Evolutionary conservation across 2,797 vertebrate genomes (phyloP), one percentile per base, ranked within the genome.

Genomic region (Pelobates cultripes): DNA sequence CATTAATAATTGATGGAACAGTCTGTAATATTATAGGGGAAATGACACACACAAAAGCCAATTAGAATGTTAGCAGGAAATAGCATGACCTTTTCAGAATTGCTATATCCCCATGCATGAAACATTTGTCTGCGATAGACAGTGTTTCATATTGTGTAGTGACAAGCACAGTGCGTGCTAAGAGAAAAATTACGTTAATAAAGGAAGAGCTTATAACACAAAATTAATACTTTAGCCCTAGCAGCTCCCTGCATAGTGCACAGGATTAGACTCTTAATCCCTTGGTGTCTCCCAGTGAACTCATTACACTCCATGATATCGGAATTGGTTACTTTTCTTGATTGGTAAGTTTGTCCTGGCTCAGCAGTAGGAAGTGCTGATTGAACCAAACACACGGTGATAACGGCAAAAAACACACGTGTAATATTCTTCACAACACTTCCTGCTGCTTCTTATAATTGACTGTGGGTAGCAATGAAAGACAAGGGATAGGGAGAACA

Each of bases 21-120:
- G 13, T 43, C 66, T 68, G 40, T 68, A 68, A 42, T 68, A 68
- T 42, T 68, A 68, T 42, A 42, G 42, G 66, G 42, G 28, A 14
- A 68, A 68, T 43, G 40, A 68, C 66, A 68, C 42, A 15, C 40
- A 43, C 3, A 68, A 68, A 68, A 68, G 28, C 14, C 66, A 68
- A 68, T 68, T 68, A 68, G 66, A 10, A 68, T 42, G 42, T 15
- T 42, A 68, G 66, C 66, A 68, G 66, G 42, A 68, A 43, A 43
- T 68, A 68, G 66, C 40, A 68, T 68, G 66, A 43, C 66, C 66
- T 68, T 67, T 68, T 13, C 66, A 68, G 8, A 68, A 68, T 15
- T n/a, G 66, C 40, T 5, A 43, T 70, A 44, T 64, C 61, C 5
- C 61, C n/a, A 10, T 10, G n/a, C 28, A 64, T 64, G 61, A 64